A percentile compares a stretch with the other conserved stretches of the same genome.
These are phyloP conservation scores for Leucoraja ocellata DNA, from an alignment of 2,797 vertebrate species.

Conservation along the genomic window DNA sequence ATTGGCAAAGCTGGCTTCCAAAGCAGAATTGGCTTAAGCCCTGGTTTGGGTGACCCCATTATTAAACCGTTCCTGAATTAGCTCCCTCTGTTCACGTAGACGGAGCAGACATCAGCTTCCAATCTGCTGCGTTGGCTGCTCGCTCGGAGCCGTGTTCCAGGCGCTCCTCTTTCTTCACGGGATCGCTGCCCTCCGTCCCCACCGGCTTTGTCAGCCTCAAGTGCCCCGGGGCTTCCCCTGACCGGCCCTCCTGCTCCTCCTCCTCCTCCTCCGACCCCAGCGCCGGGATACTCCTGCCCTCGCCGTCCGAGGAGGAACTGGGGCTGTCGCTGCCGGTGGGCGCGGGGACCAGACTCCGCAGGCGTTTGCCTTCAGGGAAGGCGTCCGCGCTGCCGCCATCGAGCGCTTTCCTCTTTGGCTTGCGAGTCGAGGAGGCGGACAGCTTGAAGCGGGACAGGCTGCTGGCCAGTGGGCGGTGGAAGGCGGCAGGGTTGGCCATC, in stretches of 20 bases:
- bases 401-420: background rate
- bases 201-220: conserved; percentile 83
- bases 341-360: background rate
- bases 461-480: conserved; percentile 80
- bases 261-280: conserved; percentile 38
- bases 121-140: conserved; percentile 93
- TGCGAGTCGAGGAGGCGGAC: conserved; percentile 57
- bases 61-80: background rate
- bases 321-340: conserved; percentile 45
- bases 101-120: conserved; percentile 39
- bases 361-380: conserved; percentile 42
- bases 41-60: background rate
- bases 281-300: conserved; percentile 58
- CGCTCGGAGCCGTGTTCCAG: conserved; percentile 90
- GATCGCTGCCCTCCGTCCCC: conserved; percentile 76
- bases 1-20: background rate
- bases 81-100: rapidly evolving
- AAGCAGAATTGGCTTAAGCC: background rate
- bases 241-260: too few species aligned
- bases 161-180: conserved; percentile 85
- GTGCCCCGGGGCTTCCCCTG: conserved; percentile 71
- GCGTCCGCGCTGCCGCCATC: conserved; percentile 44
- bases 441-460: conserved; percentile 88
- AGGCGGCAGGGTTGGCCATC: conserved; percentile 86
- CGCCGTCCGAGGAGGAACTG: conserved; percentile 52